phyloP scores from a whole-genome alignment of 2,113 vertebrate species.

The Mola mola region DNA sequence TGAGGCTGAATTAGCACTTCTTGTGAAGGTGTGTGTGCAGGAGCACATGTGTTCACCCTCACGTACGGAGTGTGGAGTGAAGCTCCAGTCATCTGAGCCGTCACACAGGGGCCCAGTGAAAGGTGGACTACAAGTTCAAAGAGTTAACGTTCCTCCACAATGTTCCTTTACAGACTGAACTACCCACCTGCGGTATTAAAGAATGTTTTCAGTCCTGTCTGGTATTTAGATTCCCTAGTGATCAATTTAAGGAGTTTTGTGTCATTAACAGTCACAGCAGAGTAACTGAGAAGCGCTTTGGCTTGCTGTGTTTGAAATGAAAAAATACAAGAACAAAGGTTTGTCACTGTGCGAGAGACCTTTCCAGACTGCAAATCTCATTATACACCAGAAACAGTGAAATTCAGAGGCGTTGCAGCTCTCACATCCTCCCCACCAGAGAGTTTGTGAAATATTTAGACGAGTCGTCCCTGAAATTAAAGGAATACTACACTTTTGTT shows the following conservation, averaged over 20 bases:
- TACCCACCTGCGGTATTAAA: conserved; percentile 51
- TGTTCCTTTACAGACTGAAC: conserved; percentile 44
- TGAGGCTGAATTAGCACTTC: conserved; percentile 27
- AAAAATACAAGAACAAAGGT: not conserved
- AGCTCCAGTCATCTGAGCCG: conserved; percentile 36
- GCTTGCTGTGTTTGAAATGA: conserved; percentile 8
- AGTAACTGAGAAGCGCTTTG: conserved; percentile 1
- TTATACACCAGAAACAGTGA: too few species aligned
- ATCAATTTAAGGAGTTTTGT: conserved; percentile 37
- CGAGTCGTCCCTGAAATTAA: too few species aligned
- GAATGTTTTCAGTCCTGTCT: conserved; percentile 57
- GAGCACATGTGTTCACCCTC: conserved; percentile 13
- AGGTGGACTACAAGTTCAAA: conserved; percentile 12
- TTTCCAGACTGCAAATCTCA: too few species aligned
- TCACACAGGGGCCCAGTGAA: conserved; percentile 1
- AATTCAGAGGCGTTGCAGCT: too few species aligned
- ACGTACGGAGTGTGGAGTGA: conserved; percentile 29
- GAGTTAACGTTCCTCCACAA: conserved; percentile 27
- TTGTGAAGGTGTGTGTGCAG: conserved; percentile 18
- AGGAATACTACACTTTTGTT: too few species aligned
- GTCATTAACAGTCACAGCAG: conserved; percentile 38
- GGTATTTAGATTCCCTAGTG: conserved; percentile 42
- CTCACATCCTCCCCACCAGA: too few species aligned
- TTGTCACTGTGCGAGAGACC: too few species aligned
- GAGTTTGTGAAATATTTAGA: too few species aligned